A percentile compares a stretch with the other conserved stretches of the same genome.
Conservation (phyloP, 2,797 vertebrate genomes). For the Propithecus deckenii region DNA sequence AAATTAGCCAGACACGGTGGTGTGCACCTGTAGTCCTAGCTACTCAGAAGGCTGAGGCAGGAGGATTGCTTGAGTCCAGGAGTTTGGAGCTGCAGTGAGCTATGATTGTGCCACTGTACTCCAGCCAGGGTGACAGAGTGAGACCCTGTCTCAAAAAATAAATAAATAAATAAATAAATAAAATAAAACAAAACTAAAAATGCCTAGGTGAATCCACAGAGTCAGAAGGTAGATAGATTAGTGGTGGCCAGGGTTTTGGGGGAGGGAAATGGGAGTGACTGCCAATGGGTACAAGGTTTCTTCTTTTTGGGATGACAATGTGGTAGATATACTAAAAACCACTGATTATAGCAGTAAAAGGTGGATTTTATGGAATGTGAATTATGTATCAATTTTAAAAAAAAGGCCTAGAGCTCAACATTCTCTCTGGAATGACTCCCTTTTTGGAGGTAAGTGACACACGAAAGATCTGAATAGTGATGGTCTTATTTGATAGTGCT, state of each 20-base stretch:
- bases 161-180: too few species aligned
- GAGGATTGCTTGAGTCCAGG: too few species aligned
- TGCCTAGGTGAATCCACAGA: neutral
- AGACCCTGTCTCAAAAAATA: too few species aligned
- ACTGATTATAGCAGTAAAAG: neutral
- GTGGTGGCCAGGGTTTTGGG: rapidly evolving
- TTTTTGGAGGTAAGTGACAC: neutral
- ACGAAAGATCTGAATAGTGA: neutral
- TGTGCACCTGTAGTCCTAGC: too few species aligned
- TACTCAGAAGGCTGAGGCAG: too few species aligned
- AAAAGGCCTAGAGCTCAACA: neutral
- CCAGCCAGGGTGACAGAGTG: too few species aligned
- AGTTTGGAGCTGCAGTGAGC: too few species aligned
- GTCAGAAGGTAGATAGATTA: neutral
- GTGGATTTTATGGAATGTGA: neutral
- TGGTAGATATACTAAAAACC: neutral
- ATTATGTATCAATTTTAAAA: neutral
- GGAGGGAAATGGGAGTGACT: neutral
- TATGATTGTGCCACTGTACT: too few species aligned
- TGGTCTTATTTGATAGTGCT: neutral
- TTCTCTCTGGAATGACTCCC: neutral
- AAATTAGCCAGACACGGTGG: too few species aligned
- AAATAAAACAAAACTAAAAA: neutral
- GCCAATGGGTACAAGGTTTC: neutral
- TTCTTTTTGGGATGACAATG: neutral